Conservation (phyloP, 1,140 invertebrate species). For the Chironomus striatipennis region DNA sequence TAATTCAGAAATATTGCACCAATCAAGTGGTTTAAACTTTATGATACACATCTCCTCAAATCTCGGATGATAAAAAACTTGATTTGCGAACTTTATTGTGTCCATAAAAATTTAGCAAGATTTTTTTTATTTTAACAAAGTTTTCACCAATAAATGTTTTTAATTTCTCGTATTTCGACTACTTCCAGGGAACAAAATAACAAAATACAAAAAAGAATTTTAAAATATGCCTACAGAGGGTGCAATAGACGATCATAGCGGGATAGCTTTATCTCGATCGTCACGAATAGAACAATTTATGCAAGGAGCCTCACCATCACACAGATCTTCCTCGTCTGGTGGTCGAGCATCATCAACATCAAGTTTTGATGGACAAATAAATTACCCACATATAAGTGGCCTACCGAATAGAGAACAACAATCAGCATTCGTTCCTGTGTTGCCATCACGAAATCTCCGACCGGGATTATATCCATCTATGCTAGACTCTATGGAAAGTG, state of each 20-base stretch:
- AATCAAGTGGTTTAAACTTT: too few relatives aligned
- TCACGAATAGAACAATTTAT: constrained; percentile 50
- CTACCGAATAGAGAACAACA: constrained; percentile 54
- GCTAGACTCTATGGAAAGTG: constrained; percentile 46
- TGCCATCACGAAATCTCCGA: constrained; percentile 62
- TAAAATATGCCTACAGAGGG: constrained; percentile 36
- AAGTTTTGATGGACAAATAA: constrained; percentile 54
- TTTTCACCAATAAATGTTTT: too few relatives aligned
- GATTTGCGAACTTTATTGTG: too few relatives aligned
- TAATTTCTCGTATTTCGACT: too few relatives aligned
- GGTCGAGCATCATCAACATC: constrained; percentile 45
- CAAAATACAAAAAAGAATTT: neutral
- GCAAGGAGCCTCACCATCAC: constrained; percentile 34
- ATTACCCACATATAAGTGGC: constrained; percentile 54
- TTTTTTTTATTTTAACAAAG: too few relatives aligned
- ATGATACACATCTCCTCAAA: too few relatives aligned
- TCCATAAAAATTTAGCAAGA: too few relatives aligned
- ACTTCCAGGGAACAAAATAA: too few relatives aligned
- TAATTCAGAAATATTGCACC: too few relatives aligned
- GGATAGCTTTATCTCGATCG: constrained; percentile 36
- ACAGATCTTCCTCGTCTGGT: constrained; percentile 36
- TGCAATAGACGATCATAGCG: constrained; percentile 31
- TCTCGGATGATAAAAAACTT: too few relatives aligned
- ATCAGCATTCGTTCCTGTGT: constrained; percentile 74
- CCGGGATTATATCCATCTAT: constrained; percentile 54